Conservation (phyloP, 2,888 invertebrate species). For the Nezara viridula region DNA sequence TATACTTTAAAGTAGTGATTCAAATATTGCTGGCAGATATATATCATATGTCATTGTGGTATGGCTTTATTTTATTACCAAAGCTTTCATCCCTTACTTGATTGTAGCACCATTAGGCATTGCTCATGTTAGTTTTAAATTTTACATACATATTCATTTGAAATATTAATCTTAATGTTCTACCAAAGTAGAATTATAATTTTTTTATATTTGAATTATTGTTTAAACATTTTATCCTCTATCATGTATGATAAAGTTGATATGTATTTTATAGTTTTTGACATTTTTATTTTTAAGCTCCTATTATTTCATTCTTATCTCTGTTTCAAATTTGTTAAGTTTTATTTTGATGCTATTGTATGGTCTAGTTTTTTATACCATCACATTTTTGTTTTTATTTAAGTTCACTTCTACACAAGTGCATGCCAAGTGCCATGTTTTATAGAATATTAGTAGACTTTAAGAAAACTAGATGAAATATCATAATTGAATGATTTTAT, state of each 20-base stretch:
- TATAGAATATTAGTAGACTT: neutral
- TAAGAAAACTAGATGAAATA: neutral
- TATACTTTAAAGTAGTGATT: too few species aligned
- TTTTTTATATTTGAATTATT: neutral
- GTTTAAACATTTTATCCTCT: too few species aligned
- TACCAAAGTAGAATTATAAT: neutral
- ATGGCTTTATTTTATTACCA: neutral
- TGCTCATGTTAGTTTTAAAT: neutral
- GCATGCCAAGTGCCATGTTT: neutral
- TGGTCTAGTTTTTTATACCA: neutral
- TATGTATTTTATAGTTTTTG: too few species aligned
- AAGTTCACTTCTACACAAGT: neutral
- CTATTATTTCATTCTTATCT: neutral
- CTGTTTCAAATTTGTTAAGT: neutral
- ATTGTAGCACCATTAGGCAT: neutral
- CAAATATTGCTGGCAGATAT: neutral
- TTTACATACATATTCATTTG: neutral
- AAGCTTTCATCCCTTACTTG: neutral
- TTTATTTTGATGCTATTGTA: neutral
- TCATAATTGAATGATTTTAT: neutral
- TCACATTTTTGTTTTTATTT: neutral
- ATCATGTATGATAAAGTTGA: too few species aligned
- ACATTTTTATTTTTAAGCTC: too few species aligned
- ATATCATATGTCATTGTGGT: neutral
- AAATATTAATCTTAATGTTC: neutral